A percentile compares a stretch with the other conserved stretches of the same genome.
phyloP scores from a whole-genome alignment of 92 coral and sea anemone species.

The Porites divaricata region DNA sequence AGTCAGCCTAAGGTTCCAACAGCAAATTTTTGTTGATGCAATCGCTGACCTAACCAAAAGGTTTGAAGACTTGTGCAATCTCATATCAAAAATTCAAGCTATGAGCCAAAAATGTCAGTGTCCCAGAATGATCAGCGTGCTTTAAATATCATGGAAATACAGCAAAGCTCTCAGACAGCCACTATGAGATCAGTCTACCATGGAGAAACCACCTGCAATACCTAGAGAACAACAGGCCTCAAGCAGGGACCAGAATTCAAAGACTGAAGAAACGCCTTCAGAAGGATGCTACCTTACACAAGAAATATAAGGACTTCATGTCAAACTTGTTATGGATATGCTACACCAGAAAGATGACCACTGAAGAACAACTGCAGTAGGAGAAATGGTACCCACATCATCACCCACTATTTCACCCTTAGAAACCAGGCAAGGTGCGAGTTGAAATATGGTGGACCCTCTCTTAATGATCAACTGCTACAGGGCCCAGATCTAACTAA shows the following conservation, averaged over 20 bases:
- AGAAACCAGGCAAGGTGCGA: slow-evolving; percentile 55
- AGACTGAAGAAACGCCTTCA: slow-evolving; percentile 37
- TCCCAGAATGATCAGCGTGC: slow-evolving; percentile 34
- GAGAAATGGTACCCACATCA: slow-evolving; percentile 26
- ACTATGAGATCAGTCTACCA: slow-evolving; percentile 65
- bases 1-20: neutral
- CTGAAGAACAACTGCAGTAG: neutral
- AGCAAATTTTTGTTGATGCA: slow-evolving; percentile 39
- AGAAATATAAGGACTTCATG: slow-evolving; percentile 57
- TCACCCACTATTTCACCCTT: slow-evolving; percentile 8
- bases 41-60: slow-evolving; percentile 23
- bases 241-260: slow-evolving; percentile 52
- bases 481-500: slow-evolving; percentile 62
- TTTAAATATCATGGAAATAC: slow-evolving; percentile 16
- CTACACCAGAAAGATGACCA: slow-evolving; percentile 47
- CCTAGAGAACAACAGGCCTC: slow-evolving; percentile 45
- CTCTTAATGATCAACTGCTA: slow-evolving; percentile 46
- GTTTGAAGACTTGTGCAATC: slow-evolving; percentile 54
- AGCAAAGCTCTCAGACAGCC: slow-evolving; percentile 19
- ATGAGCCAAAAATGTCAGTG: slow-evolving; percentile 24
- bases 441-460: slow-evolving; percentile 37
- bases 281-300: slow-evolving; percentile 26
- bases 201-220: slow-evolving; percentile 58
- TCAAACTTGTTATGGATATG: slow-evolving; percentile 45
- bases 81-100: slow-evolving; percentile 46